Percentiles rank a stretch among this genome's conserved stretches.
phyloP scores from a whole-genome alignment of 2,797 vertebrate species.

The Thaleichthys pacificus region DNA sequence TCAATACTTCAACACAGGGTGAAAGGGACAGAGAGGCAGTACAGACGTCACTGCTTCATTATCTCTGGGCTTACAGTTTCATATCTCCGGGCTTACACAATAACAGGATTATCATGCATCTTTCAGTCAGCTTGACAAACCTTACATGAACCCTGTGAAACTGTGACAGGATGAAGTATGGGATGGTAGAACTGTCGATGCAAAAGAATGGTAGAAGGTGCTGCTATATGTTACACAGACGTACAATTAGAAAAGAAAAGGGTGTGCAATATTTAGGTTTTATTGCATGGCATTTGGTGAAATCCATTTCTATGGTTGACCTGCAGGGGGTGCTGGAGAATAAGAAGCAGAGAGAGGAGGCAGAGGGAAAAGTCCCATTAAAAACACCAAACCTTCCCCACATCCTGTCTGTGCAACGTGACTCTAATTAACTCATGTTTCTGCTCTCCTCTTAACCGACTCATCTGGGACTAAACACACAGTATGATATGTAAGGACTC shows the following conservation, averaged over 20 bases:
- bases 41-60: constrained; percentile 27
- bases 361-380: background rate
- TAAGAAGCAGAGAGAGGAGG: constrained; percentile 25
- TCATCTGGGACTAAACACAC: background rate
- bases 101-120: constrained; percentile 52
- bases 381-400: constrained; percentile 1
- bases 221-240: background rate
- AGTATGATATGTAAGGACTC: constrained; percentile 12
- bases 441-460: background rate
- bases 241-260: background rate
- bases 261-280: background rate
- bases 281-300: background rate
- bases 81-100: constrained; percentile 26
- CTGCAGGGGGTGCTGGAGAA: constrained; percentile 73
- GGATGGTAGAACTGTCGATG: too few relatives aligned
- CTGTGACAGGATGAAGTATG: background rate
- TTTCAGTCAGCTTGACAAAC: constrained; percentile 27
- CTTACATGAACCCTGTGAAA: background rate
- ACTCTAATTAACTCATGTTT: constrained; percentile 30
- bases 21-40: constrained; percentile 6
- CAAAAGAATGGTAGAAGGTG: background rate
- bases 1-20: constrained; percentile 17
- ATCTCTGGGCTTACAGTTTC: background rate
- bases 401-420: constrained; percentile 21
- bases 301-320: constrained; percentile 37